Percentiles rank a stretch among this genome's conserved stretches.
phyloP scores from a whole-genome alignment of 2,888 invertebrate species.

The Ariolimax columbianus region DNA sequence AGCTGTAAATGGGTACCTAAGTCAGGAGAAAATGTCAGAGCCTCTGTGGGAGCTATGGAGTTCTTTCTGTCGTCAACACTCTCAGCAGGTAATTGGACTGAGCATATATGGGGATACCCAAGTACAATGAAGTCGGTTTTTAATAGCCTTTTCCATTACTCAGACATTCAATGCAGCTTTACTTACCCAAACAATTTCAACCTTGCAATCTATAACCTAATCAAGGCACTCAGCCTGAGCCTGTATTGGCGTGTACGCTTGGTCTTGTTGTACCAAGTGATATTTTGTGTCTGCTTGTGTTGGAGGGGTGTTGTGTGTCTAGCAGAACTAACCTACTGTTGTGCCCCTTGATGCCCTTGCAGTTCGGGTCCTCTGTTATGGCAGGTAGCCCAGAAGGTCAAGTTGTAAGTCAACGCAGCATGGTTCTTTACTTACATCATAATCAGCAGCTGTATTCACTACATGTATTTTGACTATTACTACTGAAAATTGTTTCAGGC shows the following conservation, averaged over 20 bases:
- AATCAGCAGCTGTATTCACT: background rate
- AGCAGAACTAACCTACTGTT: constrained; percentile 15
- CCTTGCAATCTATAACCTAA: too few species aligned
- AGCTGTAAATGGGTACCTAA: too few species aligned
- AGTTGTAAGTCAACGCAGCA: constrained; percentile 47
- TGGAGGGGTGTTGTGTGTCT: background rate
- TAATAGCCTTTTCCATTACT: too few species aligned
- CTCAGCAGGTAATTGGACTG: too few species aligned
- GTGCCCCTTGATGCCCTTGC: constrained; percentile 37
- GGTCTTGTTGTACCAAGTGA: background rate
- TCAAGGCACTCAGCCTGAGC: background rate
- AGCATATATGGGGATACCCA: too few species aligned
- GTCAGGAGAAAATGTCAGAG: too few species aligned
- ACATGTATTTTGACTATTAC: constrained; percentile 18
- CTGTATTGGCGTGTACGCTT: background rate
- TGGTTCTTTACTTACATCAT: constrained; percentile 9
- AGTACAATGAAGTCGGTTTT: too few species aligned
- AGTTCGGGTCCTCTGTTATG: constrained; percentile 50
- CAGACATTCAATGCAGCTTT: too few species aligned
- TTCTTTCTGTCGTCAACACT: too few species aligned
- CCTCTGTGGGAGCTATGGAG: too few species aligned
- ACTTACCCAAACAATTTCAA: too few species aligned
- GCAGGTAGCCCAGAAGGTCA: constrained; percentile 49
- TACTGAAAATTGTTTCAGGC: constrained; percentile 15
- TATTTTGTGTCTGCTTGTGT: background rate